phyloP scores from a whole-genome alignment of 2,113 vertebrate species.

The Fulmarus glacialis region DNA sequence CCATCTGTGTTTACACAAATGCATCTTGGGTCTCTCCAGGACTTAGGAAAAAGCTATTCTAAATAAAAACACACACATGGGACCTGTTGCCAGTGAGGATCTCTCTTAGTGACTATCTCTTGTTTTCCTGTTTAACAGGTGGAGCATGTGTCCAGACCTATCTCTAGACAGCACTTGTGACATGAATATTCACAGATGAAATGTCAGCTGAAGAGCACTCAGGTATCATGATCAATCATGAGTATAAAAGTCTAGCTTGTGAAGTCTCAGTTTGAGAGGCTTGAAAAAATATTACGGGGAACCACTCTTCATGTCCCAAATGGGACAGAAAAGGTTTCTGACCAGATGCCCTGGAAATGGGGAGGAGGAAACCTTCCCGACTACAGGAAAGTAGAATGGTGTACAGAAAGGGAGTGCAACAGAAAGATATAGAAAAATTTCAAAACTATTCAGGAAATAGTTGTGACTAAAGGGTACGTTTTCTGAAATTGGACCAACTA shows the following conservation, averaged over 20 bases:
- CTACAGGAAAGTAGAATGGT: background rate
- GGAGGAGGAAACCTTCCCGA: background rate
- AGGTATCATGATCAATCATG: background rate
- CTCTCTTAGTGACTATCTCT: background rate
- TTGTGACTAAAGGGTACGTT: background rate
- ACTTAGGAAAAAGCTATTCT: background rate
- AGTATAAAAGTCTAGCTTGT: background rate
- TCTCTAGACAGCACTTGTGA: background rate
- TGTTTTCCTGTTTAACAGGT: background rate
- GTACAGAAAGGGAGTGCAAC: background rate
- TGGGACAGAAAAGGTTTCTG: background rate
- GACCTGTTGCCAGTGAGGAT: background rate
- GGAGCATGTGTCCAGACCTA: background rate
- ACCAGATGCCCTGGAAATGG: background rate
- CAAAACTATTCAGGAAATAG: background rate
- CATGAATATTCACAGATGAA: background rate
- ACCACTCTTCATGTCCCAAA: background rate
- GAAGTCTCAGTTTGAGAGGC: background rate
- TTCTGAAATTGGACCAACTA: background rate
- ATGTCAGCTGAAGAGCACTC: background rate
- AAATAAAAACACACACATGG: background rate
- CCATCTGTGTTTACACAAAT: constrained; percentile 20
- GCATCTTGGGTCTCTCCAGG: background rate
- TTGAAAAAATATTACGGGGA: background rate
- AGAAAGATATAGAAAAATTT: background rate